These are phyloP conservation scores for Drosophila sp. DNA, from an alignment of 1,140 invertebrate species.

Conservation along the genomic window DNA sequence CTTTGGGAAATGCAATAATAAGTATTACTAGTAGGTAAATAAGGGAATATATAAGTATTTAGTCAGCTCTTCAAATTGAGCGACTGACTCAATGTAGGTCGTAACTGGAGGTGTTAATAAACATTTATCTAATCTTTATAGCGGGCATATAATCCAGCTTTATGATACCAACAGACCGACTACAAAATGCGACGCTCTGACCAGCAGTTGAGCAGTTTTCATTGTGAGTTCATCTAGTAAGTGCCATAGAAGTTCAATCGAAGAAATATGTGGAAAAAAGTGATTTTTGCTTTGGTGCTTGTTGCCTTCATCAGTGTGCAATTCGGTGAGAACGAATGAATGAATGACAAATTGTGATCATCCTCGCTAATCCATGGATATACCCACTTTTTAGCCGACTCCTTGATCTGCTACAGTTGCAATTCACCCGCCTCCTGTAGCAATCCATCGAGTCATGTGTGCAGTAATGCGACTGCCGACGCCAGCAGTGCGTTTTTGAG, in stretches of 20 bases:
- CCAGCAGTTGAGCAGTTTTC: constrained; percentile 28
- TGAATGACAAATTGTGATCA: not conserved
- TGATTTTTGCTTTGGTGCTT: constrained; percentile 43
- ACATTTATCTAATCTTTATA: constrained; percentile 48
- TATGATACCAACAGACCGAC: not conserved
- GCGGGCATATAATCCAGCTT: constrained; percentile 25
- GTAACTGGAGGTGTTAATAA: constrained; percentile 5
- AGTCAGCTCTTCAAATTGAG: constrained; percentile 20
- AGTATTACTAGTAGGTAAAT: too few species aligned
- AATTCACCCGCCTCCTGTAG: constrained; percentile 12
- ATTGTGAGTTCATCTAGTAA: not conserved
- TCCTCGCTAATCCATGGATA: constrained; percentile 9
- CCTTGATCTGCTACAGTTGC: constrained; percentile 53
- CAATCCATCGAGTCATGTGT: constrained; percentile 35
- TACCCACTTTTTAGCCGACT: constrained; percentile 26
- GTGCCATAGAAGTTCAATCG: not conserved
- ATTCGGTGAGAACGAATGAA: constrained; percentile 40
- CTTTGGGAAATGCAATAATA: too few species aligned
- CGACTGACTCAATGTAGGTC: constrained; percentile 34
- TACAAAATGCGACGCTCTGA: constrained; percentile 23
- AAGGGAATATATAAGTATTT: not conserved
- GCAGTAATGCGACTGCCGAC: constrained; percentile 48
- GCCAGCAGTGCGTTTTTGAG: constrained; percentile 20
- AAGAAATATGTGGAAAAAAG: constrained; percentile 50
- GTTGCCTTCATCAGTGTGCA: constrained; percentile 45